Conservation (phyloP, 2,888 invertebrate genomes). For the Alentia gelatinosa region DNA sequence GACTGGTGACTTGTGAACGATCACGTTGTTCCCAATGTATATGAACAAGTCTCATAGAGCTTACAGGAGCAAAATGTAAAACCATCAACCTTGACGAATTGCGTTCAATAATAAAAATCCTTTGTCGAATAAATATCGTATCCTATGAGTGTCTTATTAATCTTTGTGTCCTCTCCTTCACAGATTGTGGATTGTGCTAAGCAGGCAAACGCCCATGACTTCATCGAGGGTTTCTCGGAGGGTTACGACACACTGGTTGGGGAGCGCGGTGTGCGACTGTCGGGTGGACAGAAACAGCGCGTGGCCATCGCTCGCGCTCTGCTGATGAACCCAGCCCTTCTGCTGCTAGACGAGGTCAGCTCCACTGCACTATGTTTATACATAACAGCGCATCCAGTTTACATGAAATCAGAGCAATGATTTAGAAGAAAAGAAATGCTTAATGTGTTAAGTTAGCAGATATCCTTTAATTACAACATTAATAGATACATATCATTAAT, state of each 20-base stretch:
- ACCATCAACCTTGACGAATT: no score
- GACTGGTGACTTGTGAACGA: no score
- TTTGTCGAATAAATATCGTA: neutral
- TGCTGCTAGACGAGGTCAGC: slow-evolving; percentile 78
- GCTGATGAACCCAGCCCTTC: slow-evolving; percentile 77
- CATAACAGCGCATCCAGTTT: no score
- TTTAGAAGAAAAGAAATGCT: neutral
- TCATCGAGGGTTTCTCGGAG: slow-evolving; percentile 75
- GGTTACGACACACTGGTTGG: slow-evolving; percentile 78
- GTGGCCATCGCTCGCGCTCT: slow-evolving; percentile 77
- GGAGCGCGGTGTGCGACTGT: slow-evolving; percentile 77
- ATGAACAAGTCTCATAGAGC: no score
- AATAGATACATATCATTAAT: no score
- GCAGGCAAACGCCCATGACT: slow-evolving; percentile 79
- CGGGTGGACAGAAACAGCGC: slow-evolving; percentile 79
- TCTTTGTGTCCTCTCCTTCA: neutral
- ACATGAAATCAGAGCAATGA: neutral
- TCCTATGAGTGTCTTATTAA: neutral
- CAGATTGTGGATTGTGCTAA: slow-evolving; percentile 75
- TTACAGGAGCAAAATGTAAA: no score
- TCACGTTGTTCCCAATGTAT: no score
- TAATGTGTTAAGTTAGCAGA: no score
- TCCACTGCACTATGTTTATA: neutral
- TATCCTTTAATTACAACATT: no score
- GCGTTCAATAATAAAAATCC: no score